Percentiles rank a stretch among this genome's conserved stretches.
Conservation (phyloP, 2,113 vertebrate species). For the Pundamilia nyererei region DNA sequence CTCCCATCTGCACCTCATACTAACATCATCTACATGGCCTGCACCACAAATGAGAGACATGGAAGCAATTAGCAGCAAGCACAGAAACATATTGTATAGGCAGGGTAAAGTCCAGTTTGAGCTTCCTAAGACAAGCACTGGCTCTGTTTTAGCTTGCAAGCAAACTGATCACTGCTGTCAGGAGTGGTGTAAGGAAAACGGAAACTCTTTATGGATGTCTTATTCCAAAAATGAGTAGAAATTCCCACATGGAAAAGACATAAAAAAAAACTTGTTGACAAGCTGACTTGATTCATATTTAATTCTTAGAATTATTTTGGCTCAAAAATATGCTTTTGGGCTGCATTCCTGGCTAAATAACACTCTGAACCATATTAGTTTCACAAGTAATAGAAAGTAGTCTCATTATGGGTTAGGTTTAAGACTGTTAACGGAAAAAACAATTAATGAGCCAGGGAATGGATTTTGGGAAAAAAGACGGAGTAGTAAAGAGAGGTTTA, state of each 20-base stretch:
- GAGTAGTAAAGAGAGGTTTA: not conserved
- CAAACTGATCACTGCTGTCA: not conserved
- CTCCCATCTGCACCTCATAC: slow-evolving; percentile 33
- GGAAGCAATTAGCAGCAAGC: slow-evolving; percentile 65
- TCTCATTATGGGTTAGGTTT: not conserved
- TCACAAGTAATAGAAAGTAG: not conserved
- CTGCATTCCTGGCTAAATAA: not conserved
- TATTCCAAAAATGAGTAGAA: not conserved
- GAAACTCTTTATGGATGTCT: not conserved
- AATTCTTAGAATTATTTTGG: not conserved
- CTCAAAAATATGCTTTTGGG: not conserved
- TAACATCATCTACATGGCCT: slow-evolving; percentile 43
- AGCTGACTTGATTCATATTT: not conserved
- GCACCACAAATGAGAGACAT: slow-evolving; percentile 54
- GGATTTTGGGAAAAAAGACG: not conserved
- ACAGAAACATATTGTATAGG: slow-evolving; percentile 23
- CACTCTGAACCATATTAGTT: not conserved
- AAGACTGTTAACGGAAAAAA: not conserved
- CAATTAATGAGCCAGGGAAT: not conserved
- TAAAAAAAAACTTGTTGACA: not conserved
- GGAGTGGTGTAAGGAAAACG: not conserved
- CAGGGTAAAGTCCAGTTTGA: slow-evolving; percentile 19
- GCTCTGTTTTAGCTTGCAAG: not conserved
- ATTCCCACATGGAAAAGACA: not conserved
- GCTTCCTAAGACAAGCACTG: not conserved